Base-by-base conservation (phyloP, 2,888 invertebrate genomes). In the Loripinus fragilis region DNA sequence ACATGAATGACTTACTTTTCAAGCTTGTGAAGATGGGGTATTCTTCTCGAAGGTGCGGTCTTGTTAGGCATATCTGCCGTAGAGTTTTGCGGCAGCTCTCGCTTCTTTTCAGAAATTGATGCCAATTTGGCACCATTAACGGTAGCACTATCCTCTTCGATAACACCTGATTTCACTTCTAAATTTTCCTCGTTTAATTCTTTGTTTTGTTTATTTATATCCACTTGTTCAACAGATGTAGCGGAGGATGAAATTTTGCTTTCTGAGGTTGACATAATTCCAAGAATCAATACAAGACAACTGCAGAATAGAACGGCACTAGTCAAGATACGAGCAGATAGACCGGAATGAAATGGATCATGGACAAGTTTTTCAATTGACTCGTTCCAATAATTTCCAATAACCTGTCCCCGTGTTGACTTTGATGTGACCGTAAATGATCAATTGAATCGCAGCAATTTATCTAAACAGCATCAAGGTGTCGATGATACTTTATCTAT, bases 11-110 rank as follows among this genome's bases (percentile, higher is more conserved):
- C 88, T 88, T 87, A 88, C 88, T 88, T 88, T 81, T 88, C 88
- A 25, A 88, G 81, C 78, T 87, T 88, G 65, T 88, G 88, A 25
- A 88, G 85, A 79, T 87, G 88, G 45, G 87, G 88, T 48, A 88
- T 77, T 50, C 87, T 68, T 69, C 84, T 72, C 8, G 71, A 60
- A 45, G 76, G 76, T 23, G 76, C 76, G 8, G 76, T 71, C 42
- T 71, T 71, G 25, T 67, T 76, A 25, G 76, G 76, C 71, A 76
- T 71, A 23, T 38, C 60, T 28, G 25, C 28, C 3, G 33, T 52
- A 7, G 70, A 48, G 35, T 38, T 48, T 25, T n/a, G 20, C 0
- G 48, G 28, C 10, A 20, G 15, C 3, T 38, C 35, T n/a, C 15
- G 12, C 7, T 38, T 52, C 5, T 38, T 52, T 20, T 73, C 65